These are phyloP conservation scores for Chrysoperla carnea DNA, from an alignment of 1,140 invertebrate genomes.

Conservation along the genomic window DNA sequence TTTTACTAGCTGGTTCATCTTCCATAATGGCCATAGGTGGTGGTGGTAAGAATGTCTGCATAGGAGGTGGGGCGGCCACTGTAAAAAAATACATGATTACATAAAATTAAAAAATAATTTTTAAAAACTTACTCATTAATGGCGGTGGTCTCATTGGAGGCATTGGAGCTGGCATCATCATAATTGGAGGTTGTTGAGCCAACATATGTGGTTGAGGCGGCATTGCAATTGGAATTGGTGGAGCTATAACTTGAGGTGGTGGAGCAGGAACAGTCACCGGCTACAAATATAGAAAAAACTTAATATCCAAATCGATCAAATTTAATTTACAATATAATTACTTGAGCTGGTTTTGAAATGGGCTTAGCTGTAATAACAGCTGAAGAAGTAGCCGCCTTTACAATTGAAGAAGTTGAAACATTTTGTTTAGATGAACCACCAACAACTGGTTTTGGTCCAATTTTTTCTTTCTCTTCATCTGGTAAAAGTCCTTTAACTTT, in stretches of 20 bases:
- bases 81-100: slow-evolving; percentile 6
- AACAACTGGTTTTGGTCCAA: slow-evolving; percentile 59
- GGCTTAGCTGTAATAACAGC: slow-evolving; percentile 27
- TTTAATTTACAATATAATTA: slow-evolving; percentile 7
- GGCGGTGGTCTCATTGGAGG: slow-evolving; percentile 42
- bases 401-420: slow-evolving; percentile 8
- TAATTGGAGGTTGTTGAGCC: slow-evolving; percentile 34
- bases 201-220: slow-evolving; percentile 28
- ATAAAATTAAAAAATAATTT: slow-evolving; percentile 1
- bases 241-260: slow-evolving; percentile 24
- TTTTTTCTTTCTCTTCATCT: slow-evolving; percentile 88
- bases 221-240: slow-evolving; percentile 32
- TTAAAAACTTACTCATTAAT: slow-evolving; percentile 31
- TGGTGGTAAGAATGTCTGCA: slow-evolving; percentile 25
- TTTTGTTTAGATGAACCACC: slow-evolving; percentile 9
- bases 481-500: slow-evolving; percentile 81
- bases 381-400: slow-evolving; percentile 21
- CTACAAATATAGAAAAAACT: slow-evolving; percentile 10
- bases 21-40: slow-evolving; percentile 29
- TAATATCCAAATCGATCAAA: not conserved
- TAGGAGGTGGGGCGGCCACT: slow-evolving; percentile 27
- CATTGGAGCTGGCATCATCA: slow-evolving; percentile 42
- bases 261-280: slow-evolving; percentile 21
- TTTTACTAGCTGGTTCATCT: slow-evolving; percentile 78
- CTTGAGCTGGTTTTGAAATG: slow-evolving; percentile 20